These are phyloP conservation scores for Microcebus griseorufus DNA, from an alignment of 2,113 vertebrate species.

Conservation along the genomic window DNA sequence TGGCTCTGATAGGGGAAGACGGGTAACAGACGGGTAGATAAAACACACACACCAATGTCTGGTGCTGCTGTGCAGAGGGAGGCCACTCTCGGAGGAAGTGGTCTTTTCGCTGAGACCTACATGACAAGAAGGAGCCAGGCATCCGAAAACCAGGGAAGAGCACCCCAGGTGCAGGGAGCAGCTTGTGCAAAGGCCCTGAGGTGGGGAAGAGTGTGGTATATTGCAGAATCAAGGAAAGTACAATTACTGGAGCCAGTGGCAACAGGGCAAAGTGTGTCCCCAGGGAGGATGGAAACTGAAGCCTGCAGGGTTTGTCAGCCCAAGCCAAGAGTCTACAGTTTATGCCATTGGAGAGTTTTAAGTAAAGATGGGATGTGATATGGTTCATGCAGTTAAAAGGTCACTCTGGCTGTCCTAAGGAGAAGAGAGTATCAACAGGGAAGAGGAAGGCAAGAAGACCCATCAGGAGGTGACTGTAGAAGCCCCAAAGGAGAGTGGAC, in stretches of 20 bases:
- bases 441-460: too few relatives aligned
- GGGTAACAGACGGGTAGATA: not conserved
- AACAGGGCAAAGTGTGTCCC: too few relatives aligned
- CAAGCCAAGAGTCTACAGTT: not conserved
- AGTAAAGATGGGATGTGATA: not conserved
- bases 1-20: not conserved
- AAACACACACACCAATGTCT: too few relatives aligned
- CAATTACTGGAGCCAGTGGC: not conserved
- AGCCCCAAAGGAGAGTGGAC: not conserved
- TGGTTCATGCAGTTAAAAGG: not conserved
- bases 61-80: too few relatives aligned
- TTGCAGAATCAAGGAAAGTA: not conserved
- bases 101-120: not conserved
- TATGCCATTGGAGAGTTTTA: not conserved
- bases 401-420: not conserved
- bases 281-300: not conserved
- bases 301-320: rapidly evolving
- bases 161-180: too few relatives aligned
- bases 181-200: not conserved
- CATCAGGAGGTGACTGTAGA: rapidly evolving
- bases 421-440: not conserved
- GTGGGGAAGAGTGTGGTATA: not conserved
- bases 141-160: too few relatives aligned
- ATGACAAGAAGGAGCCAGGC: not conserved
- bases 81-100: not conserved